A percentile compares a stretch with the other conserved stretches of the same genome.
Evolutionary conservation across 2,888 invertebrate genomes (phyloP).

Genomic region (Physocephala rufipes): DNA sequence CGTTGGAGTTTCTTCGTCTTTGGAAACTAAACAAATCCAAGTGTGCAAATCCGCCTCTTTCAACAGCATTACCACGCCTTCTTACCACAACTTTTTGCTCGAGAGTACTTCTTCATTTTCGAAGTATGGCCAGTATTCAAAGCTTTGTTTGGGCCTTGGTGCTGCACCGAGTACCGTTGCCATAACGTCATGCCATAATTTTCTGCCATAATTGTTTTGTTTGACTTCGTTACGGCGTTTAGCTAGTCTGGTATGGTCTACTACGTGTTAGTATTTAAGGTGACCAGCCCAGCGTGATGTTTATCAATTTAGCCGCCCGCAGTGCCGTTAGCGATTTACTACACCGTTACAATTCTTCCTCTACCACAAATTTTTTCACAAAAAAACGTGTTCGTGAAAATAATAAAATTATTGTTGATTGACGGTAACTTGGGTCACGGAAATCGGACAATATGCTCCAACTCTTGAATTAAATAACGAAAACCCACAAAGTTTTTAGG

Average conservation of each 20-base stretch:
- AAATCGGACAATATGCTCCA: too few relatives aligned
- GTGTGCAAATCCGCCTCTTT: background rate
- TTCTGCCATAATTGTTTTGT: background rate
- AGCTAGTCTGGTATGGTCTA: background rate
- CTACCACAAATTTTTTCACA: too few relatives aligned
- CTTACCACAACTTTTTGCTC: too few relatives aligned
- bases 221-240: background rate
- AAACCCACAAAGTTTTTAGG: too few relatives aligned
- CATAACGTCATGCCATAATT: background rate
- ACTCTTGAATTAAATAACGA: too few relatives aligned
- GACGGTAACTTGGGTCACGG: too few relatives aligned
- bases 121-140: too few relatives aligned
- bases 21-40: background rate
- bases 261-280: constrained; percentile 1
- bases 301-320: constrained; percentile 10
- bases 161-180: background rate
- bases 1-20: background rate
- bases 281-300: background rate
- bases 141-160: too few relatives aligned
- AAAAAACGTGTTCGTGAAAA: too few relatives aligned
- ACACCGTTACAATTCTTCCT: background rate
- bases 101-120: too few relatives aligned
- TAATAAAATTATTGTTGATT: too few relatives aligned
- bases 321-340: background rate
- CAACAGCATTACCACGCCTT: too few relatives aligned